Conservation (phyloP, 2,888 invertebrate species). For the Netelia inedita region DNA sequence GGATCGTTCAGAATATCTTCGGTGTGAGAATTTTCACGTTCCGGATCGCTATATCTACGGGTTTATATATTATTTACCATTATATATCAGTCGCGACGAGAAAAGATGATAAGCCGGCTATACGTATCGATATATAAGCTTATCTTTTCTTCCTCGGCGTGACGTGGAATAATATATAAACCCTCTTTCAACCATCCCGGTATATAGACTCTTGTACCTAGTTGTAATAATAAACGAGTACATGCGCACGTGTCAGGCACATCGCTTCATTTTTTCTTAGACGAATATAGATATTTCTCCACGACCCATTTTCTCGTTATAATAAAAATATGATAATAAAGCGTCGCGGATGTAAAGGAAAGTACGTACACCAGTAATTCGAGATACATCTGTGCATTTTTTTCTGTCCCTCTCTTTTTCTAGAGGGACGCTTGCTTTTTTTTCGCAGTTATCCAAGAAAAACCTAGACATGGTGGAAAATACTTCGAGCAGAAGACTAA, state of each 20-base stretch:
- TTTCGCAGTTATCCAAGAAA: too few species aligned
- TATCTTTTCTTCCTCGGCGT: conserved; percentile 51
- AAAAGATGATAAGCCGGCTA: not conserved
- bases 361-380: too few species aligned
- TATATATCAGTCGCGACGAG: not conserved
- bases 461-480: too few species aligned
- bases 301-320: not conserved
- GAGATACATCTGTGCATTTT: too few species aligned
- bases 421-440: too few species aligned
- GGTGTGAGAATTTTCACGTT: conserved; percentile 55
- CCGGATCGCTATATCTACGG: conserved; percentile 15
- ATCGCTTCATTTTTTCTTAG: not conserved
- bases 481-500: too few species aligned
- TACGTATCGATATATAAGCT: conserved; percentile 35
- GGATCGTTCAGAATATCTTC: conserved; percentile 48
- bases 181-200: not conserved
- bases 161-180: conserved; percentile 62
- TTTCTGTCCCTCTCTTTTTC: too few species aligned
- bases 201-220: conserved; percentile 1
- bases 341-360: too few species aligned
- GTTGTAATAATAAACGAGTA: not conserved
- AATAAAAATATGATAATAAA: too few species aligned
- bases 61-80: not conserved
- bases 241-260: not conserved
- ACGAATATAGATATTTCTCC: not conserved